Evolutionary conservation across 2,113 vertebrate species (phyloP).

Genomic region (Megalops atlanticus): DNA sequence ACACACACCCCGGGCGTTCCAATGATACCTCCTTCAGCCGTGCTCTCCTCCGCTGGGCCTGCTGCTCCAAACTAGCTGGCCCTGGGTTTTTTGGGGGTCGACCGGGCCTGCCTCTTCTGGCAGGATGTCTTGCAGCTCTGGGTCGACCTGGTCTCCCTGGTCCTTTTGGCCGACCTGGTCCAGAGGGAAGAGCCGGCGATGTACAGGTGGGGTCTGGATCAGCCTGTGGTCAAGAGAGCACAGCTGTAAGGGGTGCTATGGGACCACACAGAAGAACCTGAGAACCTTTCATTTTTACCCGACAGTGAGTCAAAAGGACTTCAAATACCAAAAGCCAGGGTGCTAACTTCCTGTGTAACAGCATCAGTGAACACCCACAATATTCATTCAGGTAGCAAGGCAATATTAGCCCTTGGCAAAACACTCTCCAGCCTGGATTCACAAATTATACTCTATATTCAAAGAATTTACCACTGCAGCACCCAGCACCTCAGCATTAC

Average conservation of each 20-base stretch:
- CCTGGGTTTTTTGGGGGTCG: conserved; percentile 61
- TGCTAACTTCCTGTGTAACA: background rate
- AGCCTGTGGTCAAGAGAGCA: background rate
- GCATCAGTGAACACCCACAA: too few species aligned
- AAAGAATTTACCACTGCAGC: too few species aligned
- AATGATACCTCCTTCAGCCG: conserved; percentile 83
- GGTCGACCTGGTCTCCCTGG: conserved; percentile 57
- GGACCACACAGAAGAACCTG: too few species aligned
- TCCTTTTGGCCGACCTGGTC: conserved; percentile 63
- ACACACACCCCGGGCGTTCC: too few species aligned
- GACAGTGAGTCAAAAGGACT: background rate
- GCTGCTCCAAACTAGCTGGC: conserved; percentile 62
- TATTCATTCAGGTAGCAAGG: too few species aligned
- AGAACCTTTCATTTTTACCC: too few species aligned
- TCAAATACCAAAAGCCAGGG: background rate
- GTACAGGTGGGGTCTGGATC: background rate
- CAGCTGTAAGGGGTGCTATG: too few species aligned
- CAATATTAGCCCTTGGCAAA: too few species aligned
- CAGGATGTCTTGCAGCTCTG: conserved; percentile 50
- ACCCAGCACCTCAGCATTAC: too few species aligned
- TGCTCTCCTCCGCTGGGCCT: conserved; percentile 69
- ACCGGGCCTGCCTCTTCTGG: conserved; percentile 59
- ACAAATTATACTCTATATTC: too few species aligned
- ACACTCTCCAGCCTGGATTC: too few species aligned
- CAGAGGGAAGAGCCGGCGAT: conserved; percentile 50